A percentile compares a stretch with the other conserved stretches of the same genome.
These are phyloP conservation scores for Nemoura dubitans DNA, from an alignment of 2,888 invertebrate species.

Conservation along the genomic window DNA sequence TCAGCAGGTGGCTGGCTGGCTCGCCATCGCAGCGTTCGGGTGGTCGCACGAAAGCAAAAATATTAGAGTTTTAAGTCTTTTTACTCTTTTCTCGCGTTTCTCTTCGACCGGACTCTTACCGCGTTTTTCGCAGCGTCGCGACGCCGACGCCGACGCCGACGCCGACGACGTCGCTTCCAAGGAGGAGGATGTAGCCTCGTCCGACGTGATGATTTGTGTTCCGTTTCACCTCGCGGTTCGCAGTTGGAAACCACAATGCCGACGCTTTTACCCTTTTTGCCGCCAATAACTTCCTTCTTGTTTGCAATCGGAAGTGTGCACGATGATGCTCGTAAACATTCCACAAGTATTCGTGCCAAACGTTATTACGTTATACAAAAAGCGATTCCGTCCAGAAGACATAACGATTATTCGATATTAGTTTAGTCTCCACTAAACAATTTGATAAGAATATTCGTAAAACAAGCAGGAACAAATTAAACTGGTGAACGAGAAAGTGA, in stretches of 20 bases:
- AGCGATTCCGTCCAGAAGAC: neutral
- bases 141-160: neutral
- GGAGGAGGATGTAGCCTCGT: constrained; percentile 32
- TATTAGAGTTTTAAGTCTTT: constrained; percentile 39
- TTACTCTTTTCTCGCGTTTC: constrained; percentile 36
- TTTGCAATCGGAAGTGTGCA: constrained; percentile 40
- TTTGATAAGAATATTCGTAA: constrained; percentile 15
- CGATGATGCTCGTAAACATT: constrained; percentile 35
- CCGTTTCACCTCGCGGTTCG: constrained; percentile 32
- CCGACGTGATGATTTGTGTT: constrained; percentile 38
- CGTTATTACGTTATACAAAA: neutral
- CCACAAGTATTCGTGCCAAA: constrained; percentile 39
- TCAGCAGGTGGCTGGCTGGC: constrained; percentile 35
- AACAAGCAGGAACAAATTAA: constrained; percentile 22
- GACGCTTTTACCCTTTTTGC: constrained; percentile 35
- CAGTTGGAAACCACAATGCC: constrained; percentile 37
- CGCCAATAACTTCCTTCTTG: constrained; percentile 38
- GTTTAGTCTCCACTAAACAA: neutral
- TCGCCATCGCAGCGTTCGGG: neutral
- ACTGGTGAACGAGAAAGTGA: neutral
- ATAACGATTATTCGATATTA: constrained; percentile 13
- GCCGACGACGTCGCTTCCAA: constrained; percentile 20
- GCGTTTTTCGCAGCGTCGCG: constrained; percentile 2
- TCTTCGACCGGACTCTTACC: constrained; percentile 21
- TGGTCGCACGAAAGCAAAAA: constrained; percentile 21